A percentile compares a stretch with the other conserved stretches of the same genome.
These are phyloP conservation scores for Drosophila kurseongensis DNA, from an alignment of 1,140 invertebrate species.

Conservation along the genomic window DNA sequence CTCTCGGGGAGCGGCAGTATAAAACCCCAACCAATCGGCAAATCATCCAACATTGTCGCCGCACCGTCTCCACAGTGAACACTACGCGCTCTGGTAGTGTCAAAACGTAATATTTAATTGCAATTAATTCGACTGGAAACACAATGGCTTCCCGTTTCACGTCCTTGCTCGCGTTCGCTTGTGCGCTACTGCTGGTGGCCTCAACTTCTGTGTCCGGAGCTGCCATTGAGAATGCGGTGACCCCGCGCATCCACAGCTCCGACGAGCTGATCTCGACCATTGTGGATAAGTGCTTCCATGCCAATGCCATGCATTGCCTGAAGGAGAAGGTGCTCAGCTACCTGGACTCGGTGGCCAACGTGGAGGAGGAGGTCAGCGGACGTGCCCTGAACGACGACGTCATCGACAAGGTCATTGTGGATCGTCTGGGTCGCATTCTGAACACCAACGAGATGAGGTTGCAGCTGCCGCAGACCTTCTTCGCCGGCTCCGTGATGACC, in stretches of 20 bases:
- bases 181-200: conserved; percentile 77
- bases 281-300: conserved; percentile 89
- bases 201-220: conserved; percentile 85
- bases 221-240: conserved; percentile 86
- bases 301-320: conserved; percentile 88
- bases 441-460: conserved; percentile 89
- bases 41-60: conserved; percentile 83
- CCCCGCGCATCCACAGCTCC: conserved; percentile 86
- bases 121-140: conserved; percentile 5
- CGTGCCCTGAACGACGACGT: conserved; percentile 86
- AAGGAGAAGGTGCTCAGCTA: conserved; percentile 90
- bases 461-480: conserved; percentile 89
- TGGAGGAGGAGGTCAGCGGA: conserved; percentile 87
- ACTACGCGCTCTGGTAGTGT: conserved; percentile 72
- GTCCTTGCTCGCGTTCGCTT: conserved; percentile 78
- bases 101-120: conserved; percentile 20
- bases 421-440: conserved; percentile 89
- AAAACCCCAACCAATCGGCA: conserved; percentile 74
- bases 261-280: conserved; percentile 90
- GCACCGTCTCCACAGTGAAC: conserved; percentile 77
- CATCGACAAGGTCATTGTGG: conserved; percentile 90
- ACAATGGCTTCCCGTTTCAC: conserved; percentile 76
- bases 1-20: conserved; percentile 81
- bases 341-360: conserved; percentile 89
- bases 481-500: conserved; percentile 88